phyloP scores from a whole-genome alignment of 2,888 invertebrate genomes.

The Onthophagus sagittarius region DNA sequence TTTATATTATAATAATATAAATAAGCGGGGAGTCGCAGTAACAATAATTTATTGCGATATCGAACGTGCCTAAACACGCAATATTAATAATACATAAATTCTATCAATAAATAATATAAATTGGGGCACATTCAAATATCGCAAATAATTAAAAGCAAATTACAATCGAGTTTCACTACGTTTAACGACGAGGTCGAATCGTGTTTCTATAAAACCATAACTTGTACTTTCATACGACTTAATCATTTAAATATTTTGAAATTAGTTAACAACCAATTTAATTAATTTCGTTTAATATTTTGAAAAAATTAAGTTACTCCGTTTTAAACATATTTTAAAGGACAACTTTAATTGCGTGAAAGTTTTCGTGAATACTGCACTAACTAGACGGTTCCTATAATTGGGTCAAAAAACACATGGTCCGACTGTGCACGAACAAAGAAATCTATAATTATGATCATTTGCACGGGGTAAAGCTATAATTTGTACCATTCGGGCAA shows the following conservation, averaged over 20 bases:
- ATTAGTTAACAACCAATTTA: no score
- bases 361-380: neutral
- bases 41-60: neutral
- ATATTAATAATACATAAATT: neutral
- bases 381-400: neutral
- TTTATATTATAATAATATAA: neutral
- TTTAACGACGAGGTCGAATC: neutral
- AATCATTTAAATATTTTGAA: neutral
- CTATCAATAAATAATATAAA: neutral
- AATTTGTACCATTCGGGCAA: constrained; percentile 1
- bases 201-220: no score
- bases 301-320: neutral
- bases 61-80: neutral
- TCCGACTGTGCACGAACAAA: neutral
- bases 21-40: neutral
- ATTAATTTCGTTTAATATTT: neutral
- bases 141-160: neutral
- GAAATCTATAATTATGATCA: constrained; percentile 1
- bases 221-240: neutral
- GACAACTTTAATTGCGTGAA: neutral
- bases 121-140: neutral
- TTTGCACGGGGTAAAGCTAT: constrained; percentile 4
- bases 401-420: constrained; percentile 4
- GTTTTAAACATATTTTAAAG: neutral
- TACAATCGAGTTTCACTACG: neutral